phyloP scores from a whole-genome alignment of 2,113 vertebrate species.

The Phoenicopterus ruber region DNA sequence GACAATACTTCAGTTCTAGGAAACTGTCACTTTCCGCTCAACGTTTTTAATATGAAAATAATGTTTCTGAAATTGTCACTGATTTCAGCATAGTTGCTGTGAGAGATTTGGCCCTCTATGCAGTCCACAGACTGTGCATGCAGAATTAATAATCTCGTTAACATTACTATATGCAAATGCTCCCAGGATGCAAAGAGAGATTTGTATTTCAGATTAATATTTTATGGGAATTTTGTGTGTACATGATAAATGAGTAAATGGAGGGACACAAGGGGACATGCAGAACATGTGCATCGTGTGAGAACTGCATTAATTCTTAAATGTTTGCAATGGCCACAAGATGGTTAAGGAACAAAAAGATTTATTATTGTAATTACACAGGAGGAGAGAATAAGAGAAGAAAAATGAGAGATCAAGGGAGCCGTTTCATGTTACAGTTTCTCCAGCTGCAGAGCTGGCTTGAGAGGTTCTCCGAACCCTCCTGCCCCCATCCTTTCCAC shows the following conservation, averaged over 20 bases:
- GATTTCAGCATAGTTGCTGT: background rate
- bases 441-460: slow-evolving; percentile 29
- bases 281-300: slow-evolving; percentile 38
- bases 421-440: slow-evolving; percentile 21
- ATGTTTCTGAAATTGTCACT: background rate
- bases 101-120: background rate
- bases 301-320: slow-evolving; percentile 60
- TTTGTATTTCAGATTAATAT: slow-evolving; percentile 67
- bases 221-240: slow-evolving; percentile 53
- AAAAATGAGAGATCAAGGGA: slow-evolving; percentile 56
- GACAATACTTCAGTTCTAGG: background rate
- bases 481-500: background rate
- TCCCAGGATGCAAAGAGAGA: slow-evolving; percentile 39
- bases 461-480: slow-evolving; percentile 3
- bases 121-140: slow-evolving; percentile 34
- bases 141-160: slow-evolving; percentile 62
- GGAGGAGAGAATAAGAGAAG: slow-evolving; percentile 15
- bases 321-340: slow-evolving; percentile 49
- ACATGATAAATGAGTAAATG: slow-evolving; percentile 63
- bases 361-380: slow-evolving; percentile 56
- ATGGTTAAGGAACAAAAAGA: slow-evolving; percentile 48
- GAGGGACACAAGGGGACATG: slow-evolving; percentile 52
- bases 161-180: slow-evolving; percentile 54
- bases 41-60: background rate
- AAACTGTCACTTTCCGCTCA: background rate